Evolutionary conservation across 2,797 vertebrate species (phyloP).

Genomic region (Schizothorax lantsangensis): DNA sequence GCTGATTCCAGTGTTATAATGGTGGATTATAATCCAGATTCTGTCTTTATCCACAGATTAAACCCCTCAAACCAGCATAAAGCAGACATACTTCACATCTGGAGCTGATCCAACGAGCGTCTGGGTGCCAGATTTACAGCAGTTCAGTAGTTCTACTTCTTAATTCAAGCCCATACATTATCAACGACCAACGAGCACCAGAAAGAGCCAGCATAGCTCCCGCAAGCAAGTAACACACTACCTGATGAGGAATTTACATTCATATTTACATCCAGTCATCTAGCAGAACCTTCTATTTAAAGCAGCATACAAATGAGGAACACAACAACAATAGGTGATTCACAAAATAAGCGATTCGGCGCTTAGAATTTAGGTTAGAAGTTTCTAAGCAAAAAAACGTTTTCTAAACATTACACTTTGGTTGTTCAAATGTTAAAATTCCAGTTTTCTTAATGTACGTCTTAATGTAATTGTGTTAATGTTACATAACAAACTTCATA

Average conservation of each 20-base stretch:
- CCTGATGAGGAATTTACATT: not conserved
- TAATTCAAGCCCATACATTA: not conserved
- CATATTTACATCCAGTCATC: constrained; percentile 1
- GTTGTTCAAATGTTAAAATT: not conserved
- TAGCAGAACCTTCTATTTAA: constrained; percentile 7
- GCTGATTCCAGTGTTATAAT: constrained; percentile 16
- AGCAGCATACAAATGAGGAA: constrained; percentile 13
- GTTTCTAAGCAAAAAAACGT: not conserved
- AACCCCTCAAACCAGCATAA: constrained; percentile 8
- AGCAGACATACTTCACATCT: constrained; percentile 25
- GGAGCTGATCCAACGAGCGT: constrained; percentile 18
- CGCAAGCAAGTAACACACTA: not conserved
- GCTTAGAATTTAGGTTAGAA: no score
- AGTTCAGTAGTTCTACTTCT: not conserved
- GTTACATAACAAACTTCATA: not conserved
- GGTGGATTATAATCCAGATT: constrained; percentile 43
- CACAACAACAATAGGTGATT: not conserved
- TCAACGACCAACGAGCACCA: not conserved
- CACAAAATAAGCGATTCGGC: not conserved
- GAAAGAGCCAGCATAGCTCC: not conserved
- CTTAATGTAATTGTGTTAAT: not conserved
- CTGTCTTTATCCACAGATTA: constrained; percentile 33
- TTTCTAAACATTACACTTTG: not conserved
- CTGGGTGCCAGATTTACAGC: not conserved
- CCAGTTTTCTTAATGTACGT: not conserved